A percentile compares a stretch with the other conserved stretches of the same genome.
Conservation (phyloP, 2,888 invertebrate species). For the Myopa testacea region DNA sequence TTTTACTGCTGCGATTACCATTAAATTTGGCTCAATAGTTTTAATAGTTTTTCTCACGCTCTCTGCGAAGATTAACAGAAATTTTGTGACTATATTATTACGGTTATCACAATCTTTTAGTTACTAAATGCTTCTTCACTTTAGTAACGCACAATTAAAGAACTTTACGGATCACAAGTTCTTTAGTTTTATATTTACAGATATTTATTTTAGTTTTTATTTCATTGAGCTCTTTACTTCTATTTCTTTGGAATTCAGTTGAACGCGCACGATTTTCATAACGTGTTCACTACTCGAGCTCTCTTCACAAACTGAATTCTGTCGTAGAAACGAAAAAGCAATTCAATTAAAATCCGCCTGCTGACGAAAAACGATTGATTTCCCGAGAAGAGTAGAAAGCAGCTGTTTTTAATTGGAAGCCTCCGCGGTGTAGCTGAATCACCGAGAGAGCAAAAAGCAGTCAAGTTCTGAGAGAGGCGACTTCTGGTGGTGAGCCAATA, state of each 20-base stretch:
- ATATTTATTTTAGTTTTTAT: slow-evolving; percentile 26
- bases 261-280: slow-evolving; percentile 7
- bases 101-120: not conserved
- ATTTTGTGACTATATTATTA: not conserved
- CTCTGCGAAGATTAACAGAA: not conserved
- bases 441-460: not conserved
- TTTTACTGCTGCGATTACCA: slow-evolving; percentile 24
- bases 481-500: slow-evolving; percentile 12
- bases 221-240: slow-evolving; percentile 39
- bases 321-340: not conserved
- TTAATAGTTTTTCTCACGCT: not conserved
- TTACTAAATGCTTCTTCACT: slow-evolving; percentile 8
- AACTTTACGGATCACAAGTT: slow-evolving; percentile 49
- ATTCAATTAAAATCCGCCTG: not conserved
- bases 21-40: slow-evolving; percentile 29
- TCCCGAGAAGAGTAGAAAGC: slow-evolving; percentile 10
- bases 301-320: slow-evolving; percentile 58
- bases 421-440: not conserved
- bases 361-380: not conserved
- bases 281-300: slow-evolving; percentile 56
- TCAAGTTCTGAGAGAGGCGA: not conserved
- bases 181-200: slow-evolving; percentile 45
- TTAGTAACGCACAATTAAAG: slow-evolving; percentile 1
- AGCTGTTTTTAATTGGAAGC: slow-evolving; percentile 36
- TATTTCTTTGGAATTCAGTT: slow-evolving; percentile 35